Evolutionary conservation across 92 coral and sea anemone species (phyloP), one percentile per base, ranked within the genome.

Genomic region (Porites lobata): DNA sequence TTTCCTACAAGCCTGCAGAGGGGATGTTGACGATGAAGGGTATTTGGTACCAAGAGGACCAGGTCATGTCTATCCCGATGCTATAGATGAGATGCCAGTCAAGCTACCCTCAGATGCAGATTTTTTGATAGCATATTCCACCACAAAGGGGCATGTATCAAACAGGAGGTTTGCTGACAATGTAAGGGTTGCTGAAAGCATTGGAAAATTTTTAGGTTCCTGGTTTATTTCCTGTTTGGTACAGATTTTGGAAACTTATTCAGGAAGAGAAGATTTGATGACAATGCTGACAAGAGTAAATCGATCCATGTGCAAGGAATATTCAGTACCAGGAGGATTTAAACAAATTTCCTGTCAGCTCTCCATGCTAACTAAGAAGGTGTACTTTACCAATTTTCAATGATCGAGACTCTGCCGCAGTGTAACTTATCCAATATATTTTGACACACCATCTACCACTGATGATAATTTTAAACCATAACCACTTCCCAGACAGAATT

Each of bases 1-100:
- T 91, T 98, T 98, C 86, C 77, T 98, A 57, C 95, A 94, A 73
- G 98, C 98, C 10, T 98, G 99, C 80, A 87, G 99, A 57, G 99
- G 99, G 0, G 78, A 79, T 8, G 85, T 89, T 56, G 87, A 80
- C 19, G 99, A 98, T 75, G 50, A 72, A 14, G 98, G 99, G 9
- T 75, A 69, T 20, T 18, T 66, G 59, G 90, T 85, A 2, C 80
- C 93, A 19, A 64, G 83, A 22, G 79, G 87, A 38, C 65, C 20
- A 14, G 89, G 57, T 20, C 69, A 71, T 7, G 85, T 81, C 52
- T 89, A 65, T 52, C 79, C 94, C 6, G 93, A 86, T 61, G 71
- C 64, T 5, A 74, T 50, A 6, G 62, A 66, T 12, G 91, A 91
- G 50, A 63, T 97, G 58, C 94, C 96, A 19, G 96, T 96, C 38